Base-by-base conservation (phyloP, 2,888 invertebrate species). In the Euzetes globulus region DNA sequence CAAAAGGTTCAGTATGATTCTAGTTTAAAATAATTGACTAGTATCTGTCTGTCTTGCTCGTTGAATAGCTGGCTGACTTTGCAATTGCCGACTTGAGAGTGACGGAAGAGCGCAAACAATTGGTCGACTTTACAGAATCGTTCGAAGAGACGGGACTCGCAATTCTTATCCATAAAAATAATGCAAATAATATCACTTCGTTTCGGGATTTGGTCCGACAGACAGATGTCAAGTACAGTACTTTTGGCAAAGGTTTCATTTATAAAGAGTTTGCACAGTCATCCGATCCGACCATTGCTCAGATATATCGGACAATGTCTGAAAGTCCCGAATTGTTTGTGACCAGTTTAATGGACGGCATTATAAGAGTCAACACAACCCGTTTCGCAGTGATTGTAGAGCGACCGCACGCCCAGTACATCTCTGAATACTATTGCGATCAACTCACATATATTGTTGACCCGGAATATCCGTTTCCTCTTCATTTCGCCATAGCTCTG, bases 401-500 rank as follows among this genome's bases (percentile, higher is more conserved):
- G 13, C 6, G 13, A 41, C 13, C 37, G 7, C 65, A 65, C 63
- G 73, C 73, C 17, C 65, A 73, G 29, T 73, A 60, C 15, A 11
- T 73, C 5, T 15, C 65, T 45, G 73, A 33, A 9, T 17, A 63
- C 5, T 19, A 73, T 27, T 73, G 73, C 33, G 63, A 73, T 68
- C 11, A 41, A 5, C 41, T 73, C 2, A 73, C 73, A 17, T 65
- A 65, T 50, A 63, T 63, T 22, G 63, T 41, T 9, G 29, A 63
- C 17, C 17, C n/a, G 9, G 29, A 65, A 17, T 13, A 13, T 13
- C 41, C 11, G 13, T 73, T 63, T 22, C 50, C 63, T 5, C 3
- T 63, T 13, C 5, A 63, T n/a, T 73, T 37, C 22, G 73, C 73
- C 27, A 73, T 73, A 4, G 73, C 73, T 25, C 29, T 73, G 25